phyloP scores from a whole-genome alignment of 2,888 invertebrate species.

The Meliscaeva auricollis region DNA sequence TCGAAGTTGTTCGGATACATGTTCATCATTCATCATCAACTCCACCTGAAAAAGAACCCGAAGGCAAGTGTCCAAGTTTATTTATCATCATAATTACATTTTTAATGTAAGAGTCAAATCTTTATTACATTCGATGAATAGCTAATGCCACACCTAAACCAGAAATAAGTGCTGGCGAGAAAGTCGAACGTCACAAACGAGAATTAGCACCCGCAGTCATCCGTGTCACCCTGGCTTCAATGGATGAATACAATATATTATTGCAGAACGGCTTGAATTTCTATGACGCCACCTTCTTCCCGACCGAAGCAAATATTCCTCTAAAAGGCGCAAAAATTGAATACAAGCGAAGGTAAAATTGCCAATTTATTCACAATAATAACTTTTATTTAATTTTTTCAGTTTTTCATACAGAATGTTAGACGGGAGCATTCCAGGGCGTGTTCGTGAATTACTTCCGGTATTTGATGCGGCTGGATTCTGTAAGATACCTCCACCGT shows the following conservation, averaged over 20 bases:
- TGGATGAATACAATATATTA: constrained; percentile 91
- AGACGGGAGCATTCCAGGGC: constrained; percentile 88
- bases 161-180: constrained; percentile 42
- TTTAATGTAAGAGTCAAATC: neutral
- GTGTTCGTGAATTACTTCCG: constrained; percentile 90
- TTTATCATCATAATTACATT: neutral
- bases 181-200: constrained; percentile 83
- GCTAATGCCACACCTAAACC: constrained; percentile 54
- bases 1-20: constrained; percentile 90
- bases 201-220: constrained; percentile 88
- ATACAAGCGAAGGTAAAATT: constrained; percentile 83
- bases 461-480: constrained; percentile 95
- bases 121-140: constrained; percentile 9
- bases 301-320: constrained; percentile 90
- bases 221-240: constrained; percentile 90
- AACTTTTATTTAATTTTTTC: constrained; percentile 29
- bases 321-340: constrained; percentile 87
- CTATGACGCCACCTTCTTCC: constrained; percentile 94
- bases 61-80: constrained; percentile 79
- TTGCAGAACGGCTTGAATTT: constrained; percentile 94
- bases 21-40: constrained; percentile 81
- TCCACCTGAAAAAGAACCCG: constrained; percentile 79
- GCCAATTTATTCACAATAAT: constrained; percentile 17
- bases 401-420: constrained; percentile 85
- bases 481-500: constrained; percentile 91